These are phyloP conservation scores for Hedychridium roseum DNA, from an alignment of 2,888 invertebrate genomes.

Conservation along the genomic window DNA sequence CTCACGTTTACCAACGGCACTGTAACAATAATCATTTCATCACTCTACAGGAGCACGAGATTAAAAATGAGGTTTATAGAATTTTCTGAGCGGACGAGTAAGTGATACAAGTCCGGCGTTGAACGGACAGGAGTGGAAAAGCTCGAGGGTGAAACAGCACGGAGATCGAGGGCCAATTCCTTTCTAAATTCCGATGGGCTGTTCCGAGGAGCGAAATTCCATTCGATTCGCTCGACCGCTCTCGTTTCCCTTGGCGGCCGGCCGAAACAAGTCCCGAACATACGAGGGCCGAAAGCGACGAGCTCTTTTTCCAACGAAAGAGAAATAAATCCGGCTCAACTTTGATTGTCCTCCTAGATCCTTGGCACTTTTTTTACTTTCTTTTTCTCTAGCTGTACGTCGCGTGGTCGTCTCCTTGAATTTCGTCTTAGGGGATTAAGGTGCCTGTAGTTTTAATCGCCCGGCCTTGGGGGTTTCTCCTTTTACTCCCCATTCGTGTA, in stretches of 20 bases:
- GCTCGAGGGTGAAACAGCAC: constrained; percentile 32
- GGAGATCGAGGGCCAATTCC: constrained; percentile 42
- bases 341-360: background rate
- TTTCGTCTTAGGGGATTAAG: background rate
- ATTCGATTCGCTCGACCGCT: constrained; percentile 43
- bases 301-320: background rate
- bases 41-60: too few species aligned
- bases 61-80: too few species aligned
- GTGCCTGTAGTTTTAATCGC: too few species aligned
- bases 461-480: too few species aligned
- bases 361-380: background rate
- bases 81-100: too few species aligned
- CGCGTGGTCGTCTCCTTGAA: too few species aligned
- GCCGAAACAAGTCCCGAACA: constrained; percentile 30
- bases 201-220: constrained; percentile 47
- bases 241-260: constrained; percentile 28
- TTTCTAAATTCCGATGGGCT: constrained; percentile 45
- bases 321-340: background rate
- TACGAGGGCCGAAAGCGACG: constrained; percentile 10
- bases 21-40: constrained; percentile 54
- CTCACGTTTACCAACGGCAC: constrained; percentile 83
- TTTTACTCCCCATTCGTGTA: too few species aligned
- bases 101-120: too few species aligned
- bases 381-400: too few species aligned
- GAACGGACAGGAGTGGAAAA: constrained; percentile 20